phyloP scores from a whole-genome alignment of 2,888 invertebrate species.

The Leptopterna dolabrata region DNA sequence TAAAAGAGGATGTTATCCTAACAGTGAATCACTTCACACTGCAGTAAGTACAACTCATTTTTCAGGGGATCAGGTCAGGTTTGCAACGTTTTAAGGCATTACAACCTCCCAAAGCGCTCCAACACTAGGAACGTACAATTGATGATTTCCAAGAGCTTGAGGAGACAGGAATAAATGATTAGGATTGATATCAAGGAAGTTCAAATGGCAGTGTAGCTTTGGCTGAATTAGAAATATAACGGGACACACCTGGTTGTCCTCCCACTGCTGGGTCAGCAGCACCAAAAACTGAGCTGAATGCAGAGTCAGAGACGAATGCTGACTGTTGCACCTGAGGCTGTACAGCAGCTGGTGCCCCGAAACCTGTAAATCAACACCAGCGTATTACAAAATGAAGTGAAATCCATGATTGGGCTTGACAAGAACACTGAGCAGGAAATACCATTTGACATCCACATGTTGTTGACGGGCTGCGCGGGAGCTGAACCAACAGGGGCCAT shows the following conservation, averaged over 20 bases:
- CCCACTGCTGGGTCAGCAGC: slow-evolving; percentile 68
- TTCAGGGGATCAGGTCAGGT: too few relatives aligned
- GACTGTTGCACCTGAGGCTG: slow-evolving; percentile 60
- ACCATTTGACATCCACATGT: slow-evolving; percentile 73
- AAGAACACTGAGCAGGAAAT: slow-evolving; percentile 49
- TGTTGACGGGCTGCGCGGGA: slow-evolving; percentile 66
- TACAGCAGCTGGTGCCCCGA: slow-evolving; percentile 44
- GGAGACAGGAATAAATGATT: too few relatives aligned
- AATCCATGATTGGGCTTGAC: too few relatives aligned
- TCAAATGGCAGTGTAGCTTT: not conserved
- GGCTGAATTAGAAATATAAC: not conserved
- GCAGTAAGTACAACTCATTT: too few relatives aligned
- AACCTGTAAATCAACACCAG: slow-evolving; percentile 28
- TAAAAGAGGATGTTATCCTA: too few relatives aligned
- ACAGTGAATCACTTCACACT: too few relatives aligned
- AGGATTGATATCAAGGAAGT: not conserved
- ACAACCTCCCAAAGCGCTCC: too few relatives aligned
- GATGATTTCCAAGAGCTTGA: too few relatives aligned
- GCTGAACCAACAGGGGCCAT: slow-evolving; percentile 59
- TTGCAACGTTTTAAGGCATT: too few relatives aligned
- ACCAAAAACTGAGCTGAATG: slow-evolving; percentile 89
- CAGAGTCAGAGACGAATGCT: slow-evolving; percentile 79
- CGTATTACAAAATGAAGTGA: too few relatives aligned
- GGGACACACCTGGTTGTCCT: slow-evolving; percentile 25
- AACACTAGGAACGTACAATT: too few relatives aligned